phyloP scores from a whole-genome alignment of 2,113 vertebrate genomes.

The Ptyas mucosa region DNA sequence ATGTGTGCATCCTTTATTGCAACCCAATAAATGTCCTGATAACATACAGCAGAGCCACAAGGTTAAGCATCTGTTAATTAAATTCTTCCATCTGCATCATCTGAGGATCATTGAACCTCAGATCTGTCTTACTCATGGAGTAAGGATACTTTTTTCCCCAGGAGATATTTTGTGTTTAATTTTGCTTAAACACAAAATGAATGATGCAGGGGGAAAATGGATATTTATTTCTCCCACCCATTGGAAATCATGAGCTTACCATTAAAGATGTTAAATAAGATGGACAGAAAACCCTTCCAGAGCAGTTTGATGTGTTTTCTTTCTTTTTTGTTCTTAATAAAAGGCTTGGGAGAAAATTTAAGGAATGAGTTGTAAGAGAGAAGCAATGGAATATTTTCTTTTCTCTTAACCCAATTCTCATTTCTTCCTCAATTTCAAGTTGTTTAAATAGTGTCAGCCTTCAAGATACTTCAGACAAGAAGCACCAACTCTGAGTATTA shows the following conservation, averaged over 20 bases:
- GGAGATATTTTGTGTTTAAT: not conserved
- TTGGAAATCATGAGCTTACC: not conserved
- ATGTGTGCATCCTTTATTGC: constrained; percentile 8
- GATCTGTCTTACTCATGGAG: not conserved
- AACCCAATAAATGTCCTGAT: constrained; percentile 22
- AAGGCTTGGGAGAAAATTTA: not conserved
- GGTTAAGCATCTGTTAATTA: constrained; percentile 26
- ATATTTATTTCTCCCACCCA: not conserved
- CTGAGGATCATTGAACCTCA: not conserved
- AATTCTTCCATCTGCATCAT: constrained; percentile 14
- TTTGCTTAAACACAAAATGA: not conserved
- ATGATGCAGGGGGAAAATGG: not conserved
- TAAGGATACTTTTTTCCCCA: not conserved
- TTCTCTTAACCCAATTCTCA: not conserved
- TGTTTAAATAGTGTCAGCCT: not conserved
- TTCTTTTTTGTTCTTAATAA: not conserved
- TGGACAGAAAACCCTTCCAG: not conserved
- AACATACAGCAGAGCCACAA: constrained; percentile 6
- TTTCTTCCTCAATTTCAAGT: not conserved
- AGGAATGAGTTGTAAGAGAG: not conserved
- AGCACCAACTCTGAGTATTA: not conserved
- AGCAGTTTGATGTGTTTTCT: not conserved
- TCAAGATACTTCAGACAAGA: not conserved
- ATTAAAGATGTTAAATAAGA: not conserved
- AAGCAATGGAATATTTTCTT: not conserved